A percentile compares a stretch with the other conserved stretches of the same genome.
Conservation (phyloP, 2,888 invertebrate genomes). For the Phengaris alcon region DNA sequence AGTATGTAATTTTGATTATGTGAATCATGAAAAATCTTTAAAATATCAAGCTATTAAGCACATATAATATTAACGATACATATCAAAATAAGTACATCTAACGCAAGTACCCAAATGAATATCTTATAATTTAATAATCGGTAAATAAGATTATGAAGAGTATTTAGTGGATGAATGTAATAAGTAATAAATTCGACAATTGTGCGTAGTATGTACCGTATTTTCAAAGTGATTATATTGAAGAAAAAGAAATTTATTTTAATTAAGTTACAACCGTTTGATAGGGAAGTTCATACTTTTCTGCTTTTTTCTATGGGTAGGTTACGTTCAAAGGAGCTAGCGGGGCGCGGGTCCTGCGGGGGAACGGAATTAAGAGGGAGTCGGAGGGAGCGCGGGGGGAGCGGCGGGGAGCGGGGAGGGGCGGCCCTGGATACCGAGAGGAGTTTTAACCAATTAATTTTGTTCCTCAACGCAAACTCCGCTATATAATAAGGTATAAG, state of each 20-base stretch:
- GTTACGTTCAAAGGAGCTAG: slow-evolving; percentile 79
- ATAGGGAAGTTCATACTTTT: slow-evolving; percentile 73
- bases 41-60: too few species aligned
- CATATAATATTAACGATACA: too few species aligned
- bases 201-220: too few species aligned
- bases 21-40: too few species aligned
- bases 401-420: slow-evolving; percentile 63
- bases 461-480: slow-evolving; percentile 81
- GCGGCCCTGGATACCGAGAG: slow-evolving; percentile 80
- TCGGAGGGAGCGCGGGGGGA: slow-evolving; percentile 36
- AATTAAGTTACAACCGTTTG: slow-evolving; percentile 73
- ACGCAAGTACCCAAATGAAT: too few species aligned
- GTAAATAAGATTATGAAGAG: too few species aligned
- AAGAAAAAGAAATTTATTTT: slow-evolving; percentile 42
- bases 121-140: too few species aligned
- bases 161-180: too few species aligned
- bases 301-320: slow-evolving; percentile 80
- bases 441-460: slow-evolving; percentile 82
- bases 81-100: too few species aligned
- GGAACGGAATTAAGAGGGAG: slow-evolving; percentile 59
- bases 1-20: too few species aligned
- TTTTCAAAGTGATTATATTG: too few species aligned
- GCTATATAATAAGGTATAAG: slow-evolving; percentile 80
- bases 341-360: slow-evolving; percentile 59
- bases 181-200: too few species aligned